Conservation (phyloP, 2,797 vertebrate genomes). For the Denticeps clupeoides region DNA sequence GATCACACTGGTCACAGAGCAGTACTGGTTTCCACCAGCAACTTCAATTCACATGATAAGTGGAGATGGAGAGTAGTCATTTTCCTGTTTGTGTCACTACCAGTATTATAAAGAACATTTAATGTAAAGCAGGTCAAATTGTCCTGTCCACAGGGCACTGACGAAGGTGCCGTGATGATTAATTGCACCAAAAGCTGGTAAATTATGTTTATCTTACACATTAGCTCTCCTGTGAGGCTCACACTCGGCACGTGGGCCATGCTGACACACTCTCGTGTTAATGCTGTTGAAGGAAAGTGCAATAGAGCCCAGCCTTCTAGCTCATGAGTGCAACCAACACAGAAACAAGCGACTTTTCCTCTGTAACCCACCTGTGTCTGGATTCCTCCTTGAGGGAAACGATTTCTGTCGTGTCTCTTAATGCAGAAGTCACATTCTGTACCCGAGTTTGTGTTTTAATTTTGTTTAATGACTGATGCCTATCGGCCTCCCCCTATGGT, state of each 20-base stretch:
- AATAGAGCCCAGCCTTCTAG: conserved; percentile 62
- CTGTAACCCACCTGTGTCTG: conserved; percentile 51
- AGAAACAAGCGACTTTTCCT: conserved; percentile 50
- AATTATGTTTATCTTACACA: conserved; percentile 25
- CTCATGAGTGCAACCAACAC: conserved; percentile 63
- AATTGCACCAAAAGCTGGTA: conserved; percentile 38
- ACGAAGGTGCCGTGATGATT: conserved; percentile 37
- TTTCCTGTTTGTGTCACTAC: too few relatives aligned
- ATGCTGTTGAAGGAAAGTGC: conserved; percentile 41
- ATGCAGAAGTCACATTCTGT: too few relatives aligned
- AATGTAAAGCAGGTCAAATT: conserved; percentile 38
- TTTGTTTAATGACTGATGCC: too few relatives aligned
- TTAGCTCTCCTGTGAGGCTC: too few relatives aligned
- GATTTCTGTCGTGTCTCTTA: conserved; percentile 41
- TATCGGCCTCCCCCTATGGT: too few relatives aligned
- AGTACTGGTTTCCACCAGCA: conserved; percentile 16
- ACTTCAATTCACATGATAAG: conserved; percentile 27
- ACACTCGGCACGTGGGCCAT: background rate
- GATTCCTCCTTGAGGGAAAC: conserved; percentile 44
- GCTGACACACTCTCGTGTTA: conserved; percentile 23
- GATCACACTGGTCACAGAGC: conserved; percentile 12
- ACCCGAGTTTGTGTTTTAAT: conserved; percentile 33
- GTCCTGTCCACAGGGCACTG: too few relatives aligned
- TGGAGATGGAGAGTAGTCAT: too few relatives aligned
- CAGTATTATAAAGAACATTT: too few relatives aligned